phyloP scores from a whole-genome alignment of 2,888 invertebrate species.

The Oligia latruncula region DNA sequence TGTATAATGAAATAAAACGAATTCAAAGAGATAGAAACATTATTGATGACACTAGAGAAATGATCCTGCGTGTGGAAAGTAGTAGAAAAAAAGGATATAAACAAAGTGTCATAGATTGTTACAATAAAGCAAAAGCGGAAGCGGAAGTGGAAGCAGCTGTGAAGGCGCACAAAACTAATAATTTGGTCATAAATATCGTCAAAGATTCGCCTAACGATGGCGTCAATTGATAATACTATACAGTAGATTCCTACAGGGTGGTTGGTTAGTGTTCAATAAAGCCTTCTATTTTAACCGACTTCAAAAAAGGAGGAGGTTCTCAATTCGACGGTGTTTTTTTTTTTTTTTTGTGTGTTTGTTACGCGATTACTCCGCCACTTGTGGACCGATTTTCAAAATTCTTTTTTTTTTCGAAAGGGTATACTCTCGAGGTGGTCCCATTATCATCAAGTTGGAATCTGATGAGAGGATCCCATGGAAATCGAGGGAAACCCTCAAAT shows the following conservation, averaged over 20 bases:
- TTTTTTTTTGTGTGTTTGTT: no score
- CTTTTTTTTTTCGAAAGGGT: no score
- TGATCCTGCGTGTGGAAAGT: conserved; percentile 15
- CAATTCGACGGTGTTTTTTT: no score
- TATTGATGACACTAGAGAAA: conserved; percentile 13
- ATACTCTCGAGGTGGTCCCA: no score
- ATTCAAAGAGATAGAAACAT: conserved; percentile 4
- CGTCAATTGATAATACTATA: background rate
- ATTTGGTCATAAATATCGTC: conserved; percentile 2
- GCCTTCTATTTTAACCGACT: no score
- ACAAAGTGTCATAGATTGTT: background rate
- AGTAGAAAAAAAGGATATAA: background rate
- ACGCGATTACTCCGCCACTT: no score
- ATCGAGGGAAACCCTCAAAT: no score
- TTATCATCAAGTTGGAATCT: no score
- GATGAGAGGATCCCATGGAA: no score
- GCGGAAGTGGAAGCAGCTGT: background rate
- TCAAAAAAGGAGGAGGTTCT: no score
- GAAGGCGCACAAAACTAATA: background rate
- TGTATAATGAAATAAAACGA: conserved; percentile 19
- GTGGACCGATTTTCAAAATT: no score
- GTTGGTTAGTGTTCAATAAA: background rate
- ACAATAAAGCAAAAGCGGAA: background rate
- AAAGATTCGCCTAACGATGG: conserved; percentile 9
- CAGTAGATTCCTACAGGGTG: background rate